Conservation (phyloP, 2,797 vertebrate species). For the Crypturellus tataupa region DNA sequence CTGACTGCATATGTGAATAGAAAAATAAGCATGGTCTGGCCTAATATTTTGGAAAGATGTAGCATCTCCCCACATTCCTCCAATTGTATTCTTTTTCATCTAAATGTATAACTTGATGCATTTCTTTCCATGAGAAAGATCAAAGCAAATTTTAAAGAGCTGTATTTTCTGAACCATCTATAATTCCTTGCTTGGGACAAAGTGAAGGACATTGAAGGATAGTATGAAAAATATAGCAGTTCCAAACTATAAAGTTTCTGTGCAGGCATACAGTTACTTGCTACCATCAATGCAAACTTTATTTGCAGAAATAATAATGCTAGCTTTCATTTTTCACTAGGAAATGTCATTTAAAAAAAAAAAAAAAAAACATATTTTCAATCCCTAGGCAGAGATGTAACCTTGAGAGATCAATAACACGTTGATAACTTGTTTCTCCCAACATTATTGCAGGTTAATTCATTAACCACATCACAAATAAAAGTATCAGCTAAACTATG, state of each 20-base stretch:
- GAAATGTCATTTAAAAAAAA: neutral
- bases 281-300: rapidly evolving
- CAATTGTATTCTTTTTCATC: neutral
- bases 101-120: neutral
- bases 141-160: neutral
- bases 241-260: neutral
- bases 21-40: neutral
- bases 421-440: too few species aligned
- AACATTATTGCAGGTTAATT: neutral
- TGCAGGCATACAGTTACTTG: neutral
- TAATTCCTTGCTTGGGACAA: neutral
- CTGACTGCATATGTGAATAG: rapidly evolving
- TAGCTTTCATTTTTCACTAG: neutral
- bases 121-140: neutral
- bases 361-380: neutral
- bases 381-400: neutral
- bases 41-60: neutral
- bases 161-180: neutral
- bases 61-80: neutral
- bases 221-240: neutral
- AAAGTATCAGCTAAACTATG: neutral
- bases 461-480: neutral
- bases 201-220: neutral
- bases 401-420: neutral
- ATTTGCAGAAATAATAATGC: neutral